Evolutionary conservation across 2,797 vertebrate species (phyloP), one percentile per base, ranked within the genome.

Genomic region (Lutjanus campechanus): DNA sequence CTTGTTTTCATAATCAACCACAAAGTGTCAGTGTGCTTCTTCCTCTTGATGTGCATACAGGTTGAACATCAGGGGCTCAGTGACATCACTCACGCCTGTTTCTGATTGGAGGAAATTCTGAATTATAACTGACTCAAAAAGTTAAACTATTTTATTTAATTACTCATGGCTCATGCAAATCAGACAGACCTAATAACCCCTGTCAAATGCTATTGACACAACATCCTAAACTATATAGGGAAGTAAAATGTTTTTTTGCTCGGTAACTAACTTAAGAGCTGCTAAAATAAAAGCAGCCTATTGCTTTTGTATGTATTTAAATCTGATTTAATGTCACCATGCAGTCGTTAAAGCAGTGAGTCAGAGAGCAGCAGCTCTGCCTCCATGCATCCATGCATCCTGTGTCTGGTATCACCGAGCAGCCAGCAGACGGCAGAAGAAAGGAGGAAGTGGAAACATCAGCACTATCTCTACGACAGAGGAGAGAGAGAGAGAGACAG

Each of bases 371-470:
- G 74, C 77, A 73, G 68, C 51, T 49, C 20, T 11, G 64, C 55
- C 44, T 43, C 4, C 49, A 1, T 60, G 66, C 69, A 16, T 77
- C 85, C 79, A 36, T 36, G 16, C 36, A 61, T 66, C 61, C 25
- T 22, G 5, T 65, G 70, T 81, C 66, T 78, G 90, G 73, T 85
- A 88, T 87, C 89, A 62, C 68, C 50, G 25, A 75, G 70, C 60
- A 86, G 94, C 92, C 93, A 93, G 90, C 91, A 93, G 90, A 92
- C 93, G 91, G 95, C 93, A 93, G 93, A 89, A 93, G 95, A 84
- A 91, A 95, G 76, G 92, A 96, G 95, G 96, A 96, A 96, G 95
- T 96, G 93, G 92, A 94, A 92, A 93, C 94, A 94, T 92, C 95
- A 94, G 94, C 93, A 77, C 88, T 92, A 75, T 92, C 91, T 90